phyloP scores from a whole-genome alignment of 1,140 invertebrate genomes.

The Drosophila rufa region DNA sequence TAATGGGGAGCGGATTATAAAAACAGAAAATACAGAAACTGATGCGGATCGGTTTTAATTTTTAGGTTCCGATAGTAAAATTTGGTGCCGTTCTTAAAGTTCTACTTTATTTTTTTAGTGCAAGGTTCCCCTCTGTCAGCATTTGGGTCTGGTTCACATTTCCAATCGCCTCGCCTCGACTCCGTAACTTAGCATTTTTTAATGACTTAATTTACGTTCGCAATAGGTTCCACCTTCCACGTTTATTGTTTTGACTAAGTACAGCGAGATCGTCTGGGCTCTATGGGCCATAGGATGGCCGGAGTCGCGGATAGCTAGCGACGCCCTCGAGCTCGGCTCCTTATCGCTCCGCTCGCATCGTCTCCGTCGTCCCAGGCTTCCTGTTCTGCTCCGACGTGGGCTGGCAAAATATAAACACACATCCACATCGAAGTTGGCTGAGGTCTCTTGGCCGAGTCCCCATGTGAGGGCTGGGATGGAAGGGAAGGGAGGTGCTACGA shows the following conservation, averaged over 20 bases:
- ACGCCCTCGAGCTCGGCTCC: conserved; percentile 68
- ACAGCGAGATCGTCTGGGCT: conserved; percentile 53
- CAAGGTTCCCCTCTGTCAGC: conserved; percentile 6
- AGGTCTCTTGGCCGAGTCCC: conserved; percentile 47
- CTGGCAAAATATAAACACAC: conserved; percentile 66
- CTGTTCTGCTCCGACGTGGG: conserved; percentile 73
- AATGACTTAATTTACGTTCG: conserved; percentile 84
- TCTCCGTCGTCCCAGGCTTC: conserved; percentile 62
- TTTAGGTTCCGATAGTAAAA: too few relatives aligned
- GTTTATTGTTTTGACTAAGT: conserved; percentile 83
- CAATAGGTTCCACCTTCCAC: conserved; percentile 82
- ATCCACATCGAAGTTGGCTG: conserved; percentile 57
- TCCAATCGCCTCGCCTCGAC: conserved; percentile 32
- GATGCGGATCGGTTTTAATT: neutral
- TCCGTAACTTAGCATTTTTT: conserved; percentile 76
- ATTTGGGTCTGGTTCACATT: conserved; percentile 3
- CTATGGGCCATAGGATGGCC: conserved; percentile 59
- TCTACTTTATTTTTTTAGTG: neutral
- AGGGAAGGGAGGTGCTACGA: neutral
- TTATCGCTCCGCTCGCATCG: conserved; percentile 68
- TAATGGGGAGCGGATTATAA: too few relatives aligned
- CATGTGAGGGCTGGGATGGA: conserved; percentile 4
- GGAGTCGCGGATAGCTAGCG: conserved; percentile 66
- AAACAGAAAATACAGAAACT: too few relatives aligned
- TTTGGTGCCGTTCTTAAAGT: too few relatives aligned